Evolutionary conservation across 2,113 vertebrate species (phyloP).

Genomic region (Boulengeromyrus knoepffleri): DNA sequence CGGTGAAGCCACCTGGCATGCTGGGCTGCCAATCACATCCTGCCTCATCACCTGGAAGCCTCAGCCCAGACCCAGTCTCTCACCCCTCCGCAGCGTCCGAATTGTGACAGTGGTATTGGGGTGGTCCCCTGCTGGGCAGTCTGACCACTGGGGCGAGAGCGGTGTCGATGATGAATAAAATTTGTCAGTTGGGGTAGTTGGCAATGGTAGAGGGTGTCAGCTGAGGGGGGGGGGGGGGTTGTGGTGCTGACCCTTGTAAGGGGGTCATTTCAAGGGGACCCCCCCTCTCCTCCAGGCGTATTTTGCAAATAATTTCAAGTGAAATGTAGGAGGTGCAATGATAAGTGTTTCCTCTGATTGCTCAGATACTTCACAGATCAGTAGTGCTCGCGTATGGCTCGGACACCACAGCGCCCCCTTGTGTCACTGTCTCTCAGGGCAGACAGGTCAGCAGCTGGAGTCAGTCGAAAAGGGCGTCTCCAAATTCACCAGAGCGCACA

Average conservation of each 20-base stretch:
- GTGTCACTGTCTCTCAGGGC: background rate
- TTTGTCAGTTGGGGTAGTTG: background rate
- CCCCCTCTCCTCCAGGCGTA: no score
- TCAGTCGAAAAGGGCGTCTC: background rate
- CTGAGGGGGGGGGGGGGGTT: background rate
- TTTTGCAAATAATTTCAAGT: background rate
- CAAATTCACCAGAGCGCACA: constrained; percentile 9
- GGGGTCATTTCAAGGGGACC: background rate
- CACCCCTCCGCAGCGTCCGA: background rate
- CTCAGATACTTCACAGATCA: background rate
- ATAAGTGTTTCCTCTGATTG: background rate
- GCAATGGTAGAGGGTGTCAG: background rate
- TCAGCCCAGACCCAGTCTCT: background rate
- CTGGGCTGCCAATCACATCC: background rate
- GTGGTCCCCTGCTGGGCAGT: background rate
- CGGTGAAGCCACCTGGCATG: background rate
- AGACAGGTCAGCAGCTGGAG: background rate
- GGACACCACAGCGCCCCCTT: background rate
- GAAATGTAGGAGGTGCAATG: background rate
- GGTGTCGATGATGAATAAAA: background rate
- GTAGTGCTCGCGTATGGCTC: background rate
- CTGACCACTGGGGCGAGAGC: background rate
- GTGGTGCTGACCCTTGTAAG: background rate
- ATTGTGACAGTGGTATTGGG: background rate
- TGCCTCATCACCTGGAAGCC: background rate